Conservation (phyloP, 53 echinoderm and acorn worm genomes). For the Zoroaster sp. region DNA sequence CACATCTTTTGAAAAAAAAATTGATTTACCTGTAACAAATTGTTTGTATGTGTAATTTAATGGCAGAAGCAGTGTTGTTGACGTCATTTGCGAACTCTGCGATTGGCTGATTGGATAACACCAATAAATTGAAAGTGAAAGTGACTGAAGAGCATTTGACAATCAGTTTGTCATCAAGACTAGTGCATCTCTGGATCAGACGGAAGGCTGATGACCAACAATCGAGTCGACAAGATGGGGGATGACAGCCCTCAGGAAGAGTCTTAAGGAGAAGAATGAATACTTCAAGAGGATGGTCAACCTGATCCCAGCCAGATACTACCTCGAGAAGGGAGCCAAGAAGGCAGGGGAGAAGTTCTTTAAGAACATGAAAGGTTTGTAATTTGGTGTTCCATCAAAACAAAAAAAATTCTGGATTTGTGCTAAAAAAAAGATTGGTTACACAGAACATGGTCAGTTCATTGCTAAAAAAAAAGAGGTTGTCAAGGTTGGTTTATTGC, state of each 20-base stretch:
- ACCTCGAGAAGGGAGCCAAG: conserved; percentile 69
- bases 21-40: too few species aligned
- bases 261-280: conserved; percentile 74
- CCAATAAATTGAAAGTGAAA: neutral
- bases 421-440: too few species aligned
- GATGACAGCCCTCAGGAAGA: conserved; percentile 52
- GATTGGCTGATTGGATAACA: neutral
- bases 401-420: too few species aligned
- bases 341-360: conserved; percentile 65
- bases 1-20: too few species aligned
- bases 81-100: neutral
- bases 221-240: conserved; percentile 29
- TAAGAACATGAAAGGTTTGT: conserved; percentile 69
- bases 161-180: neutral
- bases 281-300: conserved; percentile 87
- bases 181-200: neutral
- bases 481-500: too few species aligned
- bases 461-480: too few species aligned
- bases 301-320: conserved; percentile 80
- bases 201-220: conserved; percentile 27
- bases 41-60: too few species aligned
- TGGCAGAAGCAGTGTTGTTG: too few species aligned
- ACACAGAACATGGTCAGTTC: too few species aligned
- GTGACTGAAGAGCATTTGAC: neutral
- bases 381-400: too few species aligned